phyloP scores from a whole-genome alignment of 2,797 vertebrate genomes.

The Pseudopleuronectes americanus region DNA sequence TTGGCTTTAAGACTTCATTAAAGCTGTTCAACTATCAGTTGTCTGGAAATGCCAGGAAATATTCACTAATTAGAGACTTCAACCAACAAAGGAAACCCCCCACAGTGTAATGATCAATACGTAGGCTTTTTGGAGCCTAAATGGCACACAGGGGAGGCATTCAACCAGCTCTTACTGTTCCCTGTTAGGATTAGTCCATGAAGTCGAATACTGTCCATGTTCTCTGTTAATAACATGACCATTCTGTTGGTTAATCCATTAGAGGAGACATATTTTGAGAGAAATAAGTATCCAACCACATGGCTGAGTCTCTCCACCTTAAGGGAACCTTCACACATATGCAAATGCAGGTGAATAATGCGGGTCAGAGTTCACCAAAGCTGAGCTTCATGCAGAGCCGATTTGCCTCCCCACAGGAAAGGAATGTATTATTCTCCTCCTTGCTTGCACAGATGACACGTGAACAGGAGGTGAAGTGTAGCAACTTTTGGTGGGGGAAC shows the following conservation, averaged over 20 bases:
- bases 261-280: no score
- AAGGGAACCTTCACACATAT: no score
- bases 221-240: not conserved
- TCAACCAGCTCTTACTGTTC: constrained; percentile 16
- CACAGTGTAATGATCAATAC: constrained; percentile 53
- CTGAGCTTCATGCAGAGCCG: no score
- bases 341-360: no score
- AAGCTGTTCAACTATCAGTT: constrained; percentile 39
- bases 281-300: no score
- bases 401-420: no score
- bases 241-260: not conserved
- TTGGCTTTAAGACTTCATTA: constrained; percentile 48
- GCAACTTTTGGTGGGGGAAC: no score
- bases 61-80: constrained; percentile 55
- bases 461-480: no score
- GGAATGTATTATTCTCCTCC: no score
- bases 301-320: no score
- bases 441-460: no score
- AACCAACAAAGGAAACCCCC: constrained; percentile 23
- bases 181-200: constrained; percentile 12
- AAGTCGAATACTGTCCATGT: not conserved
- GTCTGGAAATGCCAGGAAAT: constrained; percentile 51
- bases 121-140: constrained; percentile 49
- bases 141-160: constrained; percentile 15
- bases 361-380: no score